phyloP scores from a whole-genome alignment of 2,888 invertebrate genomes.

The Spilarctia lutea region DNA sequence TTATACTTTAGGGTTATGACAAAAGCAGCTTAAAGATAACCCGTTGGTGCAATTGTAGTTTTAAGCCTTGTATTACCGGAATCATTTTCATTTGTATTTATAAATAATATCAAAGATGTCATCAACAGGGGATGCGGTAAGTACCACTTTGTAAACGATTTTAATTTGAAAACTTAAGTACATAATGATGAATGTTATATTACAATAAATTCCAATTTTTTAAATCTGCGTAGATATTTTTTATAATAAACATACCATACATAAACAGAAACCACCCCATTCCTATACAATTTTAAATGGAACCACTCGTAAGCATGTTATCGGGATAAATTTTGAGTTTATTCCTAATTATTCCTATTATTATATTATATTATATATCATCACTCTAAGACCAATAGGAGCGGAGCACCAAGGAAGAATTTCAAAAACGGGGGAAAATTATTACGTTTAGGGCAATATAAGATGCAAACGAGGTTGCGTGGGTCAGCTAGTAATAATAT shows the following conservation, averaged over 20 bases:
- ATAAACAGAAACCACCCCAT: not conserved
- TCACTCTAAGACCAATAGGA: too few species aligned
- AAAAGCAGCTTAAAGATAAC: slow-evolving; percentile 82
- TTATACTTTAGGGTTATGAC: slow-evolving; percentile 67
- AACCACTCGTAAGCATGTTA: not conserved
- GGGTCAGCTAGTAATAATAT: too few species aligned
- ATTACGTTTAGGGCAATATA: too few species aligned
- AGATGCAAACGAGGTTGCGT: too few species aligned
- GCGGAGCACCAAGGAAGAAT: too few species aligned
- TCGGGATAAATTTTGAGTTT: not conserved
- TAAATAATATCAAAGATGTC: slow-evolving; percentile 2
- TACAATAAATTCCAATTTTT: not conserved
- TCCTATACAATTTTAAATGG: not conserved
- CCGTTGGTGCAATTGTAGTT: slow-evolving; percentile 67
- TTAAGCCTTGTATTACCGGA: slow-evolving; percentile 48
- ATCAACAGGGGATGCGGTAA: not conserved
- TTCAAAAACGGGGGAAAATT: too few species aligned
- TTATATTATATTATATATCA: too few species aligned
- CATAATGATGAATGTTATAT: not conserved
- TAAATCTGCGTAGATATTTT: not conserved
- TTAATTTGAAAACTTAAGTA: not conserved
- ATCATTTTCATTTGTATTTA: slow-evolving; percentile 46
- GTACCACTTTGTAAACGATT: not conserved
- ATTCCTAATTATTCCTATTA: not conserved
- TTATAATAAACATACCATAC: not conserved